Percentiles rank a stretch among this genome's conserved stretches.
These are phyloP conservation scores for Neomorphus geoffroyi DNA, from an alignment of 2,797 vertebrate genomes.

Conservation along the genomic window DNA sequence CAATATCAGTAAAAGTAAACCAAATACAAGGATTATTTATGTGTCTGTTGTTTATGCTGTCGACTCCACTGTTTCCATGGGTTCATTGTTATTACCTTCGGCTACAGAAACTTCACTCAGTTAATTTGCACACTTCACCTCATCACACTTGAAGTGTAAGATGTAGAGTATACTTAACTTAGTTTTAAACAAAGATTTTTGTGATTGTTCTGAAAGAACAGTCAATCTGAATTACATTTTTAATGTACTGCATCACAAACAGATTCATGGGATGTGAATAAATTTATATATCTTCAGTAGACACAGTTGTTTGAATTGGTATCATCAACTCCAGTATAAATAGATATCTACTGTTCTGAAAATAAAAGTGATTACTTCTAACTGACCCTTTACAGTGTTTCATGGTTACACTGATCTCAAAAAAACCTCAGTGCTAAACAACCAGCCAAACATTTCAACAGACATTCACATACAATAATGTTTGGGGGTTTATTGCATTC, in stretches of 20 bases:
- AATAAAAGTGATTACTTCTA: not conserved
- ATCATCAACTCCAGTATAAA: not conserved
- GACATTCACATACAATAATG: not conserved
- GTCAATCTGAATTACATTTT: not conserved
- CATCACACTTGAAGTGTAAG: not conserved
- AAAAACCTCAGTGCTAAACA: not conserved
- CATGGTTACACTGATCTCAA: not conserved
- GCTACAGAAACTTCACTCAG: not conserved
- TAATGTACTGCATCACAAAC: not conserved
- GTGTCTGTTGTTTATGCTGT: not conserved
- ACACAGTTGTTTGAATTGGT: not conserved
- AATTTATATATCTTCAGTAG: not conserved
- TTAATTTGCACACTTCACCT: not conserved
- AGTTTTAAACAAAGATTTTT: not conserved
- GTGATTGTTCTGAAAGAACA: not conserved
- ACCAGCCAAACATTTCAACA: not conserved
- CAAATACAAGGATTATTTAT: not conserved
- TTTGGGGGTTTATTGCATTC: not conserved
- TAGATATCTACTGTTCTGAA: not conserved
- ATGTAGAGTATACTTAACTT: not conserved
- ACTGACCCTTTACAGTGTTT: not conserved
- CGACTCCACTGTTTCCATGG: not conserved
- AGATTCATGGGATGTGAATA: not conserved
- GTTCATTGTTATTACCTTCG: not conserved
- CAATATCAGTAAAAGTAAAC: not conserved